Evolutionary conservation across 2,113 vertebrate genomes (phyloP).

Genomic region (Apistogramma diplotaenia): DNA sequence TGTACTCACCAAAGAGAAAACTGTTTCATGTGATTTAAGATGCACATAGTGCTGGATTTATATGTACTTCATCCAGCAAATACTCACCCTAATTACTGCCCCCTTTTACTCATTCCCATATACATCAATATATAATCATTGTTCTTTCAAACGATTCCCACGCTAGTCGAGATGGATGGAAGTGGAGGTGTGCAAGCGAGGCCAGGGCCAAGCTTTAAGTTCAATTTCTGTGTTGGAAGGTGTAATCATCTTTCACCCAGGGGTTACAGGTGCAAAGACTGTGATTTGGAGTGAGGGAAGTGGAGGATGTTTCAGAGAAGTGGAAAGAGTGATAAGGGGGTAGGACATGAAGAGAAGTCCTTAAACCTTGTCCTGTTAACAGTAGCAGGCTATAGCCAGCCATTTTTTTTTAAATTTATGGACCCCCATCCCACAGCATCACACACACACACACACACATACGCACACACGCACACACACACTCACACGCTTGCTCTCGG

Average conservation of each 20-base stretch:
- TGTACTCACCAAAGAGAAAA: background rate
- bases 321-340: conserved; percentile 18
- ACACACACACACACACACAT: background rate
- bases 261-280: conserved; percentile 65
- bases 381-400: conserved; percentile 1
- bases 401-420: conserved; percentile 41
- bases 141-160: background rate
- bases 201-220: conserved; percentile 47
- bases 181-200: conserved; percentile 26
- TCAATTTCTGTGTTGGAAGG: conserved; percentile 65
- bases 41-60: background rate
- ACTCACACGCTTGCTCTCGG: background rate
- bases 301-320: conserved; percentile 9
- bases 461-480: background rate
- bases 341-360: conserved; percentile 1
- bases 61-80: background rate
- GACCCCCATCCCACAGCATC: background rate
- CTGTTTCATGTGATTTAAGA: background rate
- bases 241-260: conserved; percentile 70
- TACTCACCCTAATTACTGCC: background rate
- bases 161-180: conserved; percentile 22
- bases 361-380: conserved; percentile 24
- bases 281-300: conserved; percentile 60
- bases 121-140: background rate
- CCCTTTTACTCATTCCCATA: background rate